These are phyloP conservation scores for Furcula furcula DNA, from an alignment of 2,888 invertebrate genomes.

Conservation along the genomic window DNA sequence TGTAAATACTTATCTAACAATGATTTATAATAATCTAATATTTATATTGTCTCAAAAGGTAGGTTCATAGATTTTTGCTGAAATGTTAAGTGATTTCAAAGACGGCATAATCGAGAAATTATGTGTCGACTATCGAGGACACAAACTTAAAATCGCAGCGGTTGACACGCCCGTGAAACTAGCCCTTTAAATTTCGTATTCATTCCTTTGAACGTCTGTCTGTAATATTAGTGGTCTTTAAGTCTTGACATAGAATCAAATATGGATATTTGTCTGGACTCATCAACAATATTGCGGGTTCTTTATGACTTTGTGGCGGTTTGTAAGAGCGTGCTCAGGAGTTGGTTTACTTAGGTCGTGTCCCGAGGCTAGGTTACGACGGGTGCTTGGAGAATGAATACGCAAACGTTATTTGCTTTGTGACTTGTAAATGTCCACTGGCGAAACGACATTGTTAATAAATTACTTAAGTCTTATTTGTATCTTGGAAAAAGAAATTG, in stretches of 20 bases:
- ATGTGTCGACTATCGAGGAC: too few species aligned
- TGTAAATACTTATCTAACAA: too few species aligned
- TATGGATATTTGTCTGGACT: conserved; percentile 75
- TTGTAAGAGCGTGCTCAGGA: conserved; percentile 42
- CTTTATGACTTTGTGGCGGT: conserved; percentile 63
- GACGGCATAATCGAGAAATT: too few species aligned
- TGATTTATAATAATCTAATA: too few species aligned
- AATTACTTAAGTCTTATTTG: too few species aligned
- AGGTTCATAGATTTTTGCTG: too few species aligned
- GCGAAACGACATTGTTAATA: conserved; percentile 68
- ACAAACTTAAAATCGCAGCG: too few species aligned
- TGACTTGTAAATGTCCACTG: conserved; percentile 68
- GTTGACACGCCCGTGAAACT: too few species aligned
- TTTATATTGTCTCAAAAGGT: too few species aligned
- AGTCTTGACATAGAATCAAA: conserved; percentile 64
- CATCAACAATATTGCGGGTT: conserved; percentile 56
- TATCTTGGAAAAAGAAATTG: too few species aligned
- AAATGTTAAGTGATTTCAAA: too few species aligned
- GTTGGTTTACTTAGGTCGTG: conserved; percentile 69
- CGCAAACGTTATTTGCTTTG: conserved; percentile 68
- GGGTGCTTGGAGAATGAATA: conserved; percentile 65
- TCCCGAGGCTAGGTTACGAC: conserved; percentile 60
- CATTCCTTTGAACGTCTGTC: conserved; percentile 55
- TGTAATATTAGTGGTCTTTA: conserved; percentile 59
- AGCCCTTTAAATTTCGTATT: conserved; percentile 27